Evolutionary conservation across 2,113 vertebrate species (phyloP), one percentile per base, ranked within the genome.

Genomic region (Aphyosemion australe): DNA sequence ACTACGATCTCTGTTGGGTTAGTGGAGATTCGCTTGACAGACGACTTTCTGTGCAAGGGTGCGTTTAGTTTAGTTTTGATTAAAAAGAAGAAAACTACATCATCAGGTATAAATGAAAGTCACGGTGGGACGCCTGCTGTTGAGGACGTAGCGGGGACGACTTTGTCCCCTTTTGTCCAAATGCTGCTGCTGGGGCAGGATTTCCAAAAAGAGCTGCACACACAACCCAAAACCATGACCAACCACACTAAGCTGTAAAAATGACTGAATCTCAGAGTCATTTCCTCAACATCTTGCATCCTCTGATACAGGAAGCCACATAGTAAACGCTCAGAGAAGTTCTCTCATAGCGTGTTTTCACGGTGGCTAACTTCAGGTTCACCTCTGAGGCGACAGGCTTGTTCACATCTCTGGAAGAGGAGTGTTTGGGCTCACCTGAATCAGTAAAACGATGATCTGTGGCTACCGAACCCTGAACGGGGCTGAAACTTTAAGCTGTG

Each of bases 211-310:
- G 1, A 42, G 66, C 74, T 65, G 55, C 73, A 54, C 48, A 58
- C 73, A 54, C 48, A 37, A 51, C 59, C 60, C 54, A 51, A 78
- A 59, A 68, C 81, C 76, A 60, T 69, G 66, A 84, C 69, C 80
- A 63, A 71, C 79, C 77, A 64, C 75, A 79, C 31, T 47, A 74
- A 77, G 78, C 78, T 87, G 84, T 74, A 67, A 78, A 85, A 78
- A 87, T 79, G n/a, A 72, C 73, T 47, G 43, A 81, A 74, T 72
- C 74, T 57, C 65, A 39, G 19, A 82, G 78, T 74, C 55, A 85
- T 78, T 86, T 87, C 73, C 79, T 86, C 57, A 67, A 83, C 75
- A 73, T 83, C 76, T 86, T 61, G 53, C 68, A 61, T 72, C 64
- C 74, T 73, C 67, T 57, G 58, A 74, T 61, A 61, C 68, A 72